Conservation (phyloP, 1,140 invertebrate genomes). For the Zophobas morio region DNA sequence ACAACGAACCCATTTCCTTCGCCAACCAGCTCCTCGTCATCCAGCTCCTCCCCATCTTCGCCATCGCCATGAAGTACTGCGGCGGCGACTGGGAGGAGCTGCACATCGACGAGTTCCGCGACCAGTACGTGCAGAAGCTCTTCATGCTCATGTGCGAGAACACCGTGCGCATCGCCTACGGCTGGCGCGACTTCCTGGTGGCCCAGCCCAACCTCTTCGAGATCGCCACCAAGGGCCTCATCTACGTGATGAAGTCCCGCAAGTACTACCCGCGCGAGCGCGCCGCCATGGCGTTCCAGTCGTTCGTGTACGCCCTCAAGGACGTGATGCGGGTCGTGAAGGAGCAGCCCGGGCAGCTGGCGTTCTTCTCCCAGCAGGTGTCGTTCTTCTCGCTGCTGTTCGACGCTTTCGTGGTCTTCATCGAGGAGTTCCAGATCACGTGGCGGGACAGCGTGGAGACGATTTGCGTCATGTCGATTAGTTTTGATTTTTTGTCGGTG, state of each 20-base stretch:
- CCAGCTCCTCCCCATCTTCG: slow-evolving; percentile 74
- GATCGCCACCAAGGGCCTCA: slow-evolving; percentile 75
- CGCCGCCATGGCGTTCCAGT: slow-evolving; percentile 81
- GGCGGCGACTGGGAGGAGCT: slow-evolving; percentile 56
- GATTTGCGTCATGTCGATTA: slow-evolving; percentile 70
- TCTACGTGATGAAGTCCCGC: slow-evolving; percentile 69
- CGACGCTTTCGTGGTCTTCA: slow-evolving; percentile 74
- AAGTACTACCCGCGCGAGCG: slow-evolving; percentile 72
- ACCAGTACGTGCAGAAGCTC: slow-evolving; percentile 76
- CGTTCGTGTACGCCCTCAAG: slow-evolving; percentile 76
- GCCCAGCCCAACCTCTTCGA: slow-evolving; percentile 70
- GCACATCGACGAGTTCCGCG: slow-evolving; percentile 70
- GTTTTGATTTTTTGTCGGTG: slow-evolving; percentile 67
- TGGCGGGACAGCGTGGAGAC: slow-evolving; percentile 83
- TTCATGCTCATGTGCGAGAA: slow-evolving; percentile 75
- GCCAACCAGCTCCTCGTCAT: slow-evolving; percentile 73
- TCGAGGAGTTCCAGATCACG: slow-evolving; percentile 79
- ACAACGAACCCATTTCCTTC: slow-evolving; percentile 66
- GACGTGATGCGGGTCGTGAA: slow-evolving; percentile 68
- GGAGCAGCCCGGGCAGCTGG: slow-evolving; percentile 49
- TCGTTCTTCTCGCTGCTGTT: slow-evolving; percentile 73
- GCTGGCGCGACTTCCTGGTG: slow-evolving; percentile 70
- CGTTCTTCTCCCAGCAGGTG: slow-evolving; percentile 42
- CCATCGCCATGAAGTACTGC: slow-evolving; percentile 68
- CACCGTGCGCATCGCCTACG: slow-evolving; percentile 75